phyloP scores from a whole-genome alignment of 2,113 vertebrate genomes.

The Cygnus atratus region DNA sequence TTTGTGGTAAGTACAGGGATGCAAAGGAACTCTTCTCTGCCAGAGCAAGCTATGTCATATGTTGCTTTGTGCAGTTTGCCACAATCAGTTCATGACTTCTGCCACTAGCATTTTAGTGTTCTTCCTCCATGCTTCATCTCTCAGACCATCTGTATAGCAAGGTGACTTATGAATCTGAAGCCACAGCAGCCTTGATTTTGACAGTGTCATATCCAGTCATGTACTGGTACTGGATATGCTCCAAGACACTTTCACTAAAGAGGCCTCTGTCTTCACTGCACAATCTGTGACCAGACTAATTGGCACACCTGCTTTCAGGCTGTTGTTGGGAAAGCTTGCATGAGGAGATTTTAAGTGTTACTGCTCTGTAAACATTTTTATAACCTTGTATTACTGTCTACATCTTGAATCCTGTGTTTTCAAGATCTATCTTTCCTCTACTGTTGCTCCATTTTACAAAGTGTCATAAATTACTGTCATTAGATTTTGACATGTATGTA shows the following conservation, averaged over 20 bases:
- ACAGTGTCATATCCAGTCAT: background rate
- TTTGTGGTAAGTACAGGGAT: background rate
- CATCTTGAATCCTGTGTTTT: background rate
- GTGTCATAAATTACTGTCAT: background rate
- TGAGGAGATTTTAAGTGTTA: background rate
- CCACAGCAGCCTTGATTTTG: conserved; percentile 24
- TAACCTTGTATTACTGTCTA: background rate
- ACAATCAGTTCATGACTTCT: conserved; percentile 15
- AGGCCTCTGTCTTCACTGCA: background rate
- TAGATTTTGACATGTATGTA: background rate
- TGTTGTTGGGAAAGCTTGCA: conserved; percentile 37
- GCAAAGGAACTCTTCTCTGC: background rate
- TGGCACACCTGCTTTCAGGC: conserved; percentile 48
- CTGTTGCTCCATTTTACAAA: background rate
- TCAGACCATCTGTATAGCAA: conserved; percentile 64
- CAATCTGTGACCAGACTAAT: conserved; percentile 32
- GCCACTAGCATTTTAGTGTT: conserved; percentile 19
- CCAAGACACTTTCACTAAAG: conserved; percentile 20
- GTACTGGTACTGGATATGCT: conserved; percentile 14
- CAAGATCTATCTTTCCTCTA: background rate
- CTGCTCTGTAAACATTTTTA: background rate
- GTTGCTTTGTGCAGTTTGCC: background rate
- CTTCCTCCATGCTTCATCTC: conserved; percentile 52
- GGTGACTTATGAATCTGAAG: conserved; percentile 33
- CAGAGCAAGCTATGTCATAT: background rate